Evolutionary conservation across 2,888 invertebrate species (phyloP), one percentile per base, ranked within the genome.

Genomic region (Serrognathus titanus): DNA sequence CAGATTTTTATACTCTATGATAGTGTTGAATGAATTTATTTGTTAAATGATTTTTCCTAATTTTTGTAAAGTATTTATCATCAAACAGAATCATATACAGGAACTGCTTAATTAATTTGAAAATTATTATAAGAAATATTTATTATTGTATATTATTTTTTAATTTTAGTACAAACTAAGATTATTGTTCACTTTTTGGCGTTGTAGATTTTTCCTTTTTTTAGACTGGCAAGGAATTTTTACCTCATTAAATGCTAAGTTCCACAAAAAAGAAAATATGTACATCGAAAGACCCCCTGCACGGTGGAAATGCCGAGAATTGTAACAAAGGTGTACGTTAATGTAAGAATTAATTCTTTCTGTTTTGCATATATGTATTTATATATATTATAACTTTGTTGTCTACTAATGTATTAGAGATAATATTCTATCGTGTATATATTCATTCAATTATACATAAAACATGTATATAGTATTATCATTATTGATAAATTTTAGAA

Each of bases 391-490:
- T 24, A 51, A 12, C n/a, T 16, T 43, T 40, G 39, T 37, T 13
- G n/a, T 51, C 38, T 43, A 47, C 24, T 20, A 40, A 46, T 59
- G 53, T 45, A 51, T 55, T 39, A 48, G 46, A 56, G 51, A 43
- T 16, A 16, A 16, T 48, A 57, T 40, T 58, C 53, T 53, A 38
- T 48, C 48, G 46, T 63, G 59, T 59, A 63, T 54, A 61, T 45
- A 57, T 31, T 49, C 10, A 37, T 49, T 37, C 12, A 11, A 48
- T 48, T 12, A 48, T 35, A 47, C 31, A 39, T 16, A 53, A 38
- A 12, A 60, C 54, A 61, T 69, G 69, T 70, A 70, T 62, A 68
- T 69, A 71, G 64, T 69, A 71, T 69, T 68, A 62, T 66, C 60
- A 61, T 63, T 60, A 63, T 62, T 62, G 49, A 58, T 58, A 48